Evolutionary conservation across 1,140 invertebrate genomes (phyloP).

Genomic region (Argopecten irradians): DNA sequence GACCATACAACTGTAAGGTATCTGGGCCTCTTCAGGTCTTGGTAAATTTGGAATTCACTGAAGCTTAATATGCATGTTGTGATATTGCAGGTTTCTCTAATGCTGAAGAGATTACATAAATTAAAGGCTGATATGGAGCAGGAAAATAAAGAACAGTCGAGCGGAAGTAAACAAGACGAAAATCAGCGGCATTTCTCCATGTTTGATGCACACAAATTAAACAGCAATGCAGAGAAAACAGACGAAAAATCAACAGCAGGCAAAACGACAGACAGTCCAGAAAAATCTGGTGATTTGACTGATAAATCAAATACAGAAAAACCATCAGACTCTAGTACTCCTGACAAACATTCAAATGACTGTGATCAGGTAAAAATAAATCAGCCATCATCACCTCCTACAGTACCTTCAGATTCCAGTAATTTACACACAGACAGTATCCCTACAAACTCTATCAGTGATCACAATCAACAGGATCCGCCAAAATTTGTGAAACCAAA

Average conservation of each 20-base stretch:
- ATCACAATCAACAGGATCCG: not conserved
- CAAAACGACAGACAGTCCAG: not conserved
- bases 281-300: not conserved
- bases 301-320: not conserved
- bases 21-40: too few species aligned
- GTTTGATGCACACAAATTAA: conserved; percentile 33
- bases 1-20: too few species aligned
- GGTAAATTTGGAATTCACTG: too few species aligned
- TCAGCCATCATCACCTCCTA: too few species aligned
- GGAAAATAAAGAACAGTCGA: conserved; percentile 57
- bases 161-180: conserved; percentile 45
- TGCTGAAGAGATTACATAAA: conserved; percentile 88
- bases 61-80: too few species aligned
- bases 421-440: not conserved
- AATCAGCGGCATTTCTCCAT: conserved; percentile 51
- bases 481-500: conserved; percentile 31
- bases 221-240: not conserved
- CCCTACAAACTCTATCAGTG: not conserved
- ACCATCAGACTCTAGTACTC: not conserved
- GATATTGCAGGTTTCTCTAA: conserved; percentile 83
- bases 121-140: conserved; percentile 79
- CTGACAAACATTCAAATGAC: not conserved
- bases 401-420: not conserved
- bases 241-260: not conserved
- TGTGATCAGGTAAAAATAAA: not conserved